Conservation (phyloP, 1,140 invertebrate genomes). For the Neuroterus valhalla region DNA sequence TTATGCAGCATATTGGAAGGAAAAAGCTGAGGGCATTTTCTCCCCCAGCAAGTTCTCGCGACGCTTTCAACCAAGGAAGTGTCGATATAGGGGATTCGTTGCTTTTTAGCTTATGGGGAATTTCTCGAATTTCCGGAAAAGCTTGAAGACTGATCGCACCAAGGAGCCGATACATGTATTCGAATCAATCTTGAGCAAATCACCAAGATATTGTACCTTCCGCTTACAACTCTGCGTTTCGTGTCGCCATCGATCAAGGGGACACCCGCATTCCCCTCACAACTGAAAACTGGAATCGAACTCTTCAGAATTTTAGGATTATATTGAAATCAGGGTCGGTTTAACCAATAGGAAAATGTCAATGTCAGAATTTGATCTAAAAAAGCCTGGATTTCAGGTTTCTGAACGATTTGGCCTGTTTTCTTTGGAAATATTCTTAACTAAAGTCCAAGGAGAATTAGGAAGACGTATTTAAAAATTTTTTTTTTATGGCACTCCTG, state of each 20-base stretch:
- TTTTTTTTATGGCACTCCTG: no score
- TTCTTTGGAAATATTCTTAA: no score
- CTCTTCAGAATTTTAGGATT: background rate
- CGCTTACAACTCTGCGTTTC: slow-evolving; percentile 35
- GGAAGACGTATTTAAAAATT: no score
- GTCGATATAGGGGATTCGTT: slow-evolving; percentile 19
- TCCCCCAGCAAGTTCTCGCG: slow-evolving; percentile 31
- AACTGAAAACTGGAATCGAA: background rate
- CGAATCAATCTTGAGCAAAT: slow-evolving; percentile 55
- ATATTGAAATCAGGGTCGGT: background rate
- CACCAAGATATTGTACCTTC: background rate
- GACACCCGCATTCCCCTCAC: background rate
- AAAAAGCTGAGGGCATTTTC: slow-evolving; percentile 6
- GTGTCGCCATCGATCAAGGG: slow-evolving; percentile 32
- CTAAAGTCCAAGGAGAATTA: no score
- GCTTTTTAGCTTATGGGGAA: background rate
- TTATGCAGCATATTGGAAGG: slow-evolving; percentile 64
- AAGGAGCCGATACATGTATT: slow-evolving; percentile 48
- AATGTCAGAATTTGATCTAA: no score
- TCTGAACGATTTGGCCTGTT: no score
- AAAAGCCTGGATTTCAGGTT: no score
- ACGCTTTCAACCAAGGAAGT: slow-evolving; percentile 39
- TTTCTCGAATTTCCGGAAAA: slow-evolving; percentile 7
- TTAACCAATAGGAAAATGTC: no score
- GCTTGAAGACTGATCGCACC: slow-evolving; percentile 16